phyloP scores from a whole-genome alignment of 2,113 vertebrate genomes.

The Psittacus erithacus region DNA sequence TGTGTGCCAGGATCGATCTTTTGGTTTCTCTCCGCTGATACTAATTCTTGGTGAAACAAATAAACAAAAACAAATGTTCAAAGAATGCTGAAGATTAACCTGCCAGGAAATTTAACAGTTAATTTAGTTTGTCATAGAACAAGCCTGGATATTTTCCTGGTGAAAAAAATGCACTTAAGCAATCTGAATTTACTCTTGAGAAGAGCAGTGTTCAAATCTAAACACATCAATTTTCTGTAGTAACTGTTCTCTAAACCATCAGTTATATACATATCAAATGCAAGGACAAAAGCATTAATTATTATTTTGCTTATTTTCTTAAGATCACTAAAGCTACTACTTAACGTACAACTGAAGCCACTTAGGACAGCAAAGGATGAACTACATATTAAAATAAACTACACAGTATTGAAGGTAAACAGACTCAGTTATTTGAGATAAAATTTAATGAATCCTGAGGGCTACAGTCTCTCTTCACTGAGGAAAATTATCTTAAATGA shows the following conservation, averaged over 20 bases:
- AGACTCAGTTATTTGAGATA: neutral
- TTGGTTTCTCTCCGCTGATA: conserved; percentile 77
- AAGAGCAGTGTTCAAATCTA: neutral
- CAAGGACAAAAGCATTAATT: neutral
- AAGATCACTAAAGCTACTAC: neutral
- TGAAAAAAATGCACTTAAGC: neutral
- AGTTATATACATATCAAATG: neutral
- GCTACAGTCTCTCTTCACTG: neutral
- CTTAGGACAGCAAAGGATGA: neutral
- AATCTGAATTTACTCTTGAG: neutral
- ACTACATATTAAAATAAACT: neutral
- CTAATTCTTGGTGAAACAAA: conserved; percentile 75
- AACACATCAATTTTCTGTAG: neutral
- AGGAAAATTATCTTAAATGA: neutral
- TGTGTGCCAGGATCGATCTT: conserved; percentile 92
- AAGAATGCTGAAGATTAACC: neutral
- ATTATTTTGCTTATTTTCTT: neutral
- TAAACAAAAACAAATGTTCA: neutral
- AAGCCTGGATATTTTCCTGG: neutral
- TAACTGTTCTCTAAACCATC: neutral
- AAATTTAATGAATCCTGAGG: neutral
- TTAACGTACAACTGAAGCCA: neutral
- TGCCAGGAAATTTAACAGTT: neutral
- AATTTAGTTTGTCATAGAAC: neutral
- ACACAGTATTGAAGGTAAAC: neutral